A percentile compares a stretch with the other conserved stretches of the same genome.
phyloP scores from a whole-genome alignment of 2,888 invertebrate genomes.

The Cheilosia soror region DNA sequence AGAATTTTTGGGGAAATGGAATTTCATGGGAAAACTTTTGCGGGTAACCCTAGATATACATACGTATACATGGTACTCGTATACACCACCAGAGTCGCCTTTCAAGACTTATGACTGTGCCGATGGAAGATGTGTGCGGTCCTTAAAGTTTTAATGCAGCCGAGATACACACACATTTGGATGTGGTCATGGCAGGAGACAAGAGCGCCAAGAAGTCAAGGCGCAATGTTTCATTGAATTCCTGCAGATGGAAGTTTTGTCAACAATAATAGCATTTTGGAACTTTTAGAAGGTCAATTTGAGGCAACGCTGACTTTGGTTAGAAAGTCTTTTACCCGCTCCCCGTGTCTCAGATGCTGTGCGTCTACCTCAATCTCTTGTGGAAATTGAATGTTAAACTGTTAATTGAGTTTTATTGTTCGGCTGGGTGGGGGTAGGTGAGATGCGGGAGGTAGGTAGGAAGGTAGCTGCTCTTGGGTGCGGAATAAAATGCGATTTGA shows the following conservation, averaged over 20 bases:
- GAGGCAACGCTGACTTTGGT: conserved; percentile 40
- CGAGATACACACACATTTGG: conserved; percentile 47
- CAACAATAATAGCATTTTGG: conserved; percentile 64
- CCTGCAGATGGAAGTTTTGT: conserved; percentile 49
- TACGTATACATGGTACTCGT: background rate
- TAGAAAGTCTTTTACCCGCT: conserved; percentile 13
- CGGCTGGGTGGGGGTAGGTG: conserved; percentile 6
- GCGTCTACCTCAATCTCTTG: conserved; percentile 46
- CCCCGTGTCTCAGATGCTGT: background rate
- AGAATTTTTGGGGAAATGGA: conserved; percentile 61
- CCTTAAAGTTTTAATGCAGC: conserved; percentile 65
- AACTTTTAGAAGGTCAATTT: conserved; percentile 70
- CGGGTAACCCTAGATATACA: conserved; percentile 56
- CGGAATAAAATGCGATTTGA: conserved; percentile 54
- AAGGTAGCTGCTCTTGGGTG: conserved; percentile 14
- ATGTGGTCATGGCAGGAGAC: conserved; percentile 48
- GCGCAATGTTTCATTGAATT: conserved; percentile 22
- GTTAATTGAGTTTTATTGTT: conserved; percentile 75
- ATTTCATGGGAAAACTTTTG: conserved; percentile 75
- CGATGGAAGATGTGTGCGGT: conserved; percentile 50
- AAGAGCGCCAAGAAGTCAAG: conserved; percentile 35
- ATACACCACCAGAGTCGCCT: conserved; percentile 2
- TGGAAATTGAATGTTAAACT: conserved; percentile 71
- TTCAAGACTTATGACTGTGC: conserved; percentile 50
- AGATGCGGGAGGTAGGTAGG: background rate